Evolutionary conservation across 2,888 invertebrate genomes (phyloP).

Genomic region (Polyommatus icarus): DNA sequence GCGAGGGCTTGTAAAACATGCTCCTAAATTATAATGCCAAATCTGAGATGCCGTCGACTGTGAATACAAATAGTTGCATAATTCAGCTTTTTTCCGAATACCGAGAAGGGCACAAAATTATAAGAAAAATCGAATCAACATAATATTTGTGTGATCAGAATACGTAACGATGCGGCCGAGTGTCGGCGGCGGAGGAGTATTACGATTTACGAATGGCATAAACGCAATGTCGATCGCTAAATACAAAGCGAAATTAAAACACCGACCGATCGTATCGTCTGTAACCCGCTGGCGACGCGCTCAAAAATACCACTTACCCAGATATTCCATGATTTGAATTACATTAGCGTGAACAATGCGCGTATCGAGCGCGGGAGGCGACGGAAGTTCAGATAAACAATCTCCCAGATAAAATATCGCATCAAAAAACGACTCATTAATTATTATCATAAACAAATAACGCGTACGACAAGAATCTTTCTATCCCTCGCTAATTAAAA

Average conservation of each 20-base stretch:
- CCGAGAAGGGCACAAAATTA: neutral
- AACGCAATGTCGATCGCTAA: conserved; percentile 71
- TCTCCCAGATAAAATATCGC: conserved; percentile 77
- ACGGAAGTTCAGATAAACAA: conserved; percentile 79
- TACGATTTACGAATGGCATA: conserved; percentile 68
- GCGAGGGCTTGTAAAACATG: neutral
- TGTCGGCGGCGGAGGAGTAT: conserved; percentile 53
- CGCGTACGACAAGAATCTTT: conserved; percentile 59
- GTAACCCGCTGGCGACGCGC: conserved; percentile 49
- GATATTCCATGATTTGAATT: conserved; percentile 80
- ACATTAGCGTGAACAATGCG: conserved; percentile 80
- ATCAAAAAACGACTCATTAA: conserved; percentile 58
- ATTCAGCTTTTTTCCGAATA: neutral
- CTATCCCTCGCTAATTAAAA: conserved; percentile 73
- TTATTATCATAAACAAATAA: conserved; percentile 26
- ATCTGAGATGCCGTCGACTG: neutral
- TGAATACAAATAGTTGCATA: conserved; percentile 4
- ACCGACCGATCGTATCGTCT: conserved; percentile 64
- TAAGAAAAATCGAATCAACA: conserved; percentile 19
- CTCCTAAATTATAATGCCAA: neutral
- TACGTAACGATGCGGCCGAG: conserved; percentile 42
- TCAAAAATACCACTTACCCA: conserved; percentile 76
- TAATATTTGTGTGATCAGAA: conserved; percentile 30
- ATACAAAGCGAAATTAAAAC: conserved; percentile 62
- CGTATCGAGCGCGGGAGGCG: conserved; percentile 75